These are phyloP conservation scores for zebrafish (Danio rerio) DNA, from an alignment of 2,113 vertebrate genomes.

Conservation along the genomic window DNA sequence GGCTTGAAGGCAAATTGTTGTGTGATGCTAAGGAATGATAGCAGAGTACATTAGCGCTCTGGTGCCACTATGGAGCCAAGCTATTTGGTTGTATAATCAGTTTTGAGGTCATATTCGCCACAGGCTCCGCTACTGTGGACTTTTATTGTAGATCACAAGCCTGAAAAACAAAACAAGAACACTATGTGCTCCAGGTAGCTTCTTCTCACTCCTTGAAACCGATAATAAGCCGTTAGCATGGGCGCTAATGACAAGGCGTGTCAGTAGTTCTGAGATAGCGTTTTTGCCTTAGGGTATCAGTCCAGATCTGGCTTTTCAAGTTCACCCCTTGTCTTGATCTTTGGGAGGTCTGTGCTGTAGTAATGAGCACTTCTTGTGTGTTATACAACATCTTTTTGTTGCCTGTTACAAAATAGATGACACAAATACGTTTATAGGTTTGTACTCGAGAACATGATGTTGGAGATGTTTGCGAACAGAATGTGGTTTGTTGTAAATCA, in stretches of 20 bases:
- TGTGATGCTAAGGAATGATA: conserved; percentile 1
- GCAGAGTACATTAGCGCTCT: conserved; percentile 2
- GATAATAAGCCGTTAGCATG: conserved; percentile 28
- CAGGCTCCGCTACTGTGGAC: not conserved
- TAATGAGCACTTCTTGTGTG: not conserved
- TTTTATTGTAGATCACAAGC: not conserved
- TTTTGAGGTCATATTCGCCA: not conserved
- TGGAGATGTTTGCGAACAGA: not conserved
- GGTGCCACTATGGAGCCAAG: not conserved
- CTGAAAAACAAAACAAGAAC: conserved; percentile 43
- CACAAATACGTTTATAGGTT: not conserved
- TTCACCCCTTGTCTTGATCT: not conserved
- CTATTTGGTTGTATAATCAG: conserved; percentile 32
- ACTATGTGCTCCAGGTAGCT: conserved; percentile 49
- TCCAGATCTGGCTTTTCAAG: conserved; percentile 29
- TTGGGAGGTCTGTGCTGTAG: not conserved
- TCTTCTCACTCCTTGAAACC: conserved; percentile 21
- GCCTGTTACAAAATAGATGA: conserved; percentile 15
- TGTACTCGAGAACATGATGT: not conserved
- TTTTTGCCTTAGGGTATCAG: not conserved
- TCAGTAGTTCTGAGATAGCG: not conserved
- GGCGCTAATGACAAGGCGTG: conserved; percentile 39
- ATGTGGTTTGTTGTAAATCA: not conserved
- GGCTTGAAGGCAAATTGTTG: conserved; percentile 27
- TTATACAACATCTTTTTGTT: conserved; percentile 7